Conservation (phyloP, 1,140 invertebrate genomes). For the Teleopsis dalmanni region DNA sequence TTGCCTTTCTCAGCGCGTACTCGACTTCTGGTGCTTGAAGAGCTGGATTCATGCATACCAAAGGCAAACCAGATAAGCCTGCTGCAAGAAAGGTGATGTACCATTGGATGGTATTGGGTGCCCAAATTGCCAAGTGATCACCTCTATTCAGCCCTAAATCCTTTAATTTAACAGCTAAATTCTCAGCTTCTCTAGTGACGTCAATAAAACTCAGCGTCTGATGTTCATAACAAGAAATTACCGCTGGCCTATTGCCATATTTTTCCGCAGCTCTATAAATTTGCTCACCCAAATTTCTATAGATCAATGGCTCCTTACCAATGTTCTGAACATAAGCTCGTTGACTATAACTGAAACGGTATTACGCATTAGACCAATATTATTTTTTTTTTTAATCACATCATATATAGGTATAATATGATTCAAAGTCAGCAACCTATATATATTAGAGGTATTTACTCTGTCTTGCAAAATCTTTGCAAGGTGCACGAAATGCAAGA, state of each 20-base stretch:
- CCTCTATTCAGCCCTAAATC: slow-evolving; percentile 66
- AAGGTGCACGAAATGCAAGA: no score
- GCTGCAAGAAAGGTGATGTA: slow-evolving; percentile 64
- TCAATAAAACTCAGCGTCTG: slow-evolving; percentile 53
- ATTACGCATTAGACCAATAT: no score
- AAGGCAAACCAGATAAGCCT: slow-evolving; percentile 67
- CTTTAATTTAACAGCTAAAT: slow-evolving; percentile 68
- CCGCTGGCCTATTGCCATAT: slow-evolving; percentile 51
- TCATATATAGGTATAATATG: no score
- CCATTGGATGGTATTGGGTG: slow-evolving; percentile 78
- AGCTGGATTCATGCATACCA: slow-evolving; percentile 76
- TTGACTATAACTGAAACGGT: neutral
- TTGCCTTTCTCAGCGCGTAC: slow-evolving; percentile 69
- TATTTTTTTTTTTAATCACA: no score
- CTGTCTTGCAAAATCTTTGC: no score
- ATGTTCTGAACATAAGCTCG: slow-evolving; percentile 37
- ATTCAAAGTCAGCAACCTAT: no score
- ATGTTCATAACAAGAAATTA: slow-evolving; percentile 54
- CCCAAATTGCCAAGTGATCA: slow-evolving; percentile 81
- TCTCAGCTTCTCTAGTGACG: slow-evolving; percentile 57
- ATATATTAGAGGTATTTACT: no score
- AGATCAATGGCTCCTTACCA: slow-evolving; percentile 49
- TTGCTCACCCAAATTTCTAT: slow-evolving; percentile 52
- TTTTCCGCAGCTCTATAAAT: slow-evolving; percentile 48
- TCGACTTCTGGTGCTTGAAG: slow-evolving; percentile 67